Base-by-base conservation (phyloP, 2,797 vertebrate genomes). In the Rhadinocentrus ornatus region DNA sequence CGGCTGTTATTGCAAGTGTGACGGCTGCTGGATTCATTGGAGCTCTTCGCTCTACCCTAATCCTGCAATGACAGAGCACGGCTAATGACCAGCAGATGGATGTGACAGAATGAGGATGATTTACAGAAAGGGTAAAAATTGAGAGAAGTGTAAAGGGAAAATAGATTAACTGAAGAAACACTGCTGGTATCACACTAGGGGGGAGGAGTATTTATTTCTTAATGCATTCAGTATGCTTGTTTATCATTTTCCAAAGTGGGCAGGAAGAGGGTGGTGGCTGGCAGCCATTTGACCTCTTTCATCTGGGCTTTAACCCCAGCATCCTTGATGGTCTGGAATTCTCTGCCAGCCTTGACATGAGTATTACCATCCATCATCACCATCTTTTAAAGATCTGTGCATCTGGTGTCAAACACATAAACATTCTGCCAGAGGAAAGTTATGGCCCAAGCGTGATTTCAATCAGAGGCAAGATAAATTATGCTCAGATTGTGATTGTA, bases 281-380 rank as follows among this genome's bases (percentile, higher is more conserved):
- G 29, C 62, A 62, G 31, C 68, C 70, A 62, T 83, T 91, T 88
- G 89, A 89, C 87, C 85, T 77, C 52, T 87, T 80, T 86, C 85
- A 89, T 82, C 86, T 91, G 87, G 80, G 81, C 62, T 77, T 83
- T 83, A 83, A 85, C 90, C 86, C 83, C 80, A 59, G 69, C 68
- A 78, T 87, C 78, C 79, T 87, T 77, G 66, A 73, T 60, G 81
- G 71, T 77, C 24, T 71, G 61, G 75, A 83, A 73, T 15, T 50
- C 71, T 68, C 71, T 66, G 39, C 52, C 75, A 85, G 72, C 85
- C 80, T 83, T 77, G 78, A 86, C 82, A 77, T 67, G 24, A 44
- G 76, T 83, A 85, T 88, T 53, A 89, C 78, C 86, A 90, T 90
- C 79, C 77, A 89, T 90, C 86, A 88, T 86, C 83, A 74, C 26